phyloP scores from a whole-genome alignment of 2,113 vertebrate genomes.

The Eurystomus gularis region DNA sequence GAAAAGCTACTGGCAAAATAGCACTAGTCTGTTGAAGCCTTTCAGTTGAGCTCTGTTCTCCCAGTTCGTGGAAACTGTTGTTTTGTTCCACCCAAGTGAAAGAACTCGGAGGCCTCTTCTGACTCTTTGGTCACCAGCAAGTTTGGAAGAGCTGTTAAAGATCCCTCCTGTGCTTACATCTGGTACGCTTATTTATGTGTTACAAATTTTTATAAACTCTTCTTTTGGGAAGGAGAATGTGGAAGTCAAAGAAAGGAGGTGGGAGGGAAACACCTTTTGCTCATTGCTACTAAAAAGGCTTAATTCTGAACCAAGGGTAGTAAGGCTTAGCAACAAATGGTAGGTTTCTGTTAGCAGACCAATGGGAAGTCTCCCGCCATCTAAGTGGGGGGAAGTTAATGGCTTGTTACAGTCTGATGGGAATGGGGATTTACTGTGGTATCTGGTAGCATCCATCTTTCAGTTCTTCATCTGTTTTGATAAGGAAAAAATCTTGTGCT shows the following conservation, averaged over 20 bases:
- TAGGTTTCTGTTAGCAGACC: neutral
- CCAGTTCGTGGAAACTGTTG: neutral
- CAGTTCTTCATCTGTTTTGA: neutral
- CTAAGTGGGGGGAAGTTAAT: neutral
- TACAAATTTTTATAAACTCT: neutral
- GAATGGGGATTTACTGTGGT: slow-evolving; percentile 2
- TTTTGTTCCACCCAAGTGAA: neutral
- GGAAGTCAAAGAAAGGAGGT: neutral
- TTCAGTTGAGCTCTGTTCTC: neutral
- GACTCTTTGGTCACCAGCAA: neutral
- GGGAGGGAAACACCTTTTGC: neutral
- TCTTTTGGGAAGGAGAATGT: neutral
- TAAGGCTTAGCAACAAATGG: neutral
- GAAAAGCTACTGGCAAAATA: neutral
- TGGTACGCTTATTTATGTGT: neutral
- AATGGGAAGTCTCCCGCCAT: neutral
- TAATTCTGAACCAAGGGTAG: neutral
- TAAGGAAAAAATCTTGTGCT: slow-evolving; percentile 39
- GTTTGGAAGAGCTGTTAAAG: neutral
- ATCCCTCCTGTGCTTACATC: neutral
- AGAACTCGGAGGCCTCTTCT: neutral
- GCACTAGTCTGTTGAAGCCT: neutral
- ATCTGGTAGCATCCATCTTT: slow-evolving; percentile 39
- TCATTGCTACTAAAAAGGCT: neutral
- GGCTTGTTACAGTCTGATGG: neutral